Base-by-base conservation (phyloP, 2,888 invertebrate species). In the Limnephilus rhombicus region DNA sequence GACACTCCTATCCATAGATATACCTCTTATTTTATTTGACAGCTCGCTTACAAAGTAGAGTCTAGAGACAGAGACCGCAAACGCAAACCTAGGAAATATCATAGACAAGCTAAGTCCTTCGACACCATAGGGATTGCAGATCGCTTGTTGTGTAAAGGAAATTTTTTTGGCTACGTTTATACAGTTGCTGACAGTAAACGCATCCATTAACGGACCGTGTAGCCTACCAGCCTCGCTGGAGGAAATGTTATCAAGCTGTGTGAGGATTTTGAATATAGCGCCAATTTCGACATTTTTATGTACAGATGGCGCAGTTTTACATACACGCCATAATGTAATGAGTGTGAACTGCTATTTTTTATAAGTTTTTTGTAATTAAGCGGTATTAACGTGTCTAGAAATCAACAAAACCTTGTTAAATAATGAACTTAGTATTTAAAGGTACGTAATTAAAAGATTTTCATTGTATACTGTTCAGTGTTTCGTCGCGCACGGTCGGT, bases 261-360 rank as follows among this genome's bases (percentile, higher is more conserved):
- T 80, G 80, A 87, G 49, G 85, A 45, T 92, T 92, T 92, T 91
- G 87, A 92, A 92, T 91, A 86, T 91, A 86, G 87, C 92, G 92
- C 92, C 92, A 91, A 90, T 91, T 90, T 91, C 86, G 80, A 91
- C 89, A 91, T 91, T 90, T 91, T 91, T 91, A 68, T 89, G 92
- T 92, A 92, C 91, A 93, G 93, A 92, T 93, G 93, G 93, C 93
- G 93, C 92, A 91, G 92, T 90, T 90, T 90, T 88, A 80, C 92
- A 91, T 91, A 92, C 93, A 93, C 93, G 93, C 93, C 93, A 93
- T 93, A 93, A 93, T 91, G 93, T 91, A 93, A 92, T 92, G 92
- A 90, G 89, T 80, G 89, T 91, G 86, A 90, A 91, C 92, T 85
- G 90, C 91, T 91, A 91, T 91, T 92, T 91, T 91, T 92, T 86